Evolutionary conservation across 37 sponge, comb jelly and placozoan species (phyloP).

Genomic region (Beroe ovata): DNA sequence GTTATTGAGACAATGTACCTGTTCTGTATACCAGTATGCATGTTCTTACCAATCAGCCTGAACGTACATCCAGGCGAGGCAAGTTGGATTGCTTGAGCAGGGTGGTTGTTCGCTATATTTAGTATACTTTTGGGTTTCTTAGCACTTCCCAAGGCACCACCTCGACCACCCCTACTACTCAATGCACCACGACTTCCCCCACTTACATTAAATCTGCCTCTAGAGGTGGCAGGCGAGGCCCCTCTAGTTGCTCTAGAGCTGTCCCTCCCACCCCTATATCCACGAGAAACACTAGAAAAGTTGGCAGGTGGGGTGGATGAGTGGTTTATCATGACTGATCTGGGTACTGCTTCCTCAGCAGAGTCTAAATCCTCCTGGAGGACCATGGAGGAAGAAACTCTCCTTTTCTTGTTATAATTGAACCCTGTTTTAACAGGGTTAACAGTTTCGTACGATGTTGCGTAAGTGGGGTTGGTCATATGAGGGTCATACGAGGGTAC

Average conservation of each 20-base stretch:
- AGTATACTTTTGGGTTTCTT: neutral
- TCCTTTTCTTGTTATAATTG: neutral
- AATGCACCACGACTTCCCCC: neutral
- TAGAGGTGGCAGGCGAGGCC: neutral
- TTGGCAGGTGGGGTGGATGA: neutral
- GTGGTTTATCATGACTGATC: neutral
- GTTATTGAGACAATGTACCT: neutral
- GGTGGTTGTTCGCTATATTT: neutral
- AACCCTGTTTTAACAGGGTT: no score
- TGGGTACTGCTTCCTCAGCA: neutral
- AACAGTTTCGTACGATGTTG: no score
- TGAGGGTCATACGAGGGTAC: no score
- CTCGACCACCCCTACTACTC: neutral
- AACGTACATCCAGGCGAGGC: neutral
- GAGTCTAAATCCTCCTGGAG: conserved; percentile 3
- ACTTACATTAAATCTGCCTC: neutral
- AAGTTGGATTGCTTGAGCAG: neutral
- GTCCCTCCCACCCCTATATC: neutral
- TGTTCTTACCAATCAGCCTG: neutral
- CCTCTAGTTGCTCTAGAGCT: neutral
- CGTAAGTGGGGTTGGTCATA: no score
- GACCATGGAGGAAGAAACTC: neutral
- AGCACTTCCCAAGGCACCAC: neutral
- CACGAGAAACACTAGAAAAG: neutral
- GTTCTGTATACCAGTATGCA: neutral